Conservation (phyloP, 1,140 invertebrate species). For the Penaeus chinensis region DNA sequence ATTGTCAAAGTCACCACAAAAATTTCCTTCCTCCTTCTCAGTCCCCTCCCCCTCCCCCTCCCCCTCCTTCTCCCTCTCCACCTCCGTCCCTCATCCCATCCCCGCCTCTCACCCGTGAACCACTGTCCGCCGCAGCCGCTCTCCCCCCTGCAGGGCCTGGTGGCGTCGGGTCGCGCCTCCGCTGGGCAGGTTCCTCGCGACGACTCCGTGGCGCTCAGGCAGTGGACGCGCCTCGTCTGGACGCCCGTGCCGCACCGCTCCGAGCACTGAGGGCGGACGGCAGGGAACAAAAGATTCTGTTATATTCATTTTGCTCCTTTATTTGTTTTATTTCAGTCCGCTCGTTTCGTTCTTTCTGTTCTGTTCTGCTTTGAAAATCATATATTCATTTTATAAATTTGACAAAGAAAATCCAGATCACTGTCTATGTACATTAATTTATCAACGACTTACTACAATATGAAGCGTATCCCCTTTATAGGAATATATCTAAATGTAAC, state of each 20-base stretch:
- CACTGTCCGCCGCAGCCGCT: constrained; percentile 76
- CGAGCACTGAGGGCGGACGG: constrained; percentile 66
- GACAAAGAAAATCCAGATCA: too few species aligned
- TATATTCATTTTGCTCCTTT: background rate
- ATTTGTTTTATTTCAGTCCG: background rate
- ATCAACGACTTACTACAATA: too few species aligned
- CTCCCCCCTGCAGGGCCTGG: constrained; percentile 74
- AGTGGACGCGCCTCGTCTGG: constrained; percentile 76
- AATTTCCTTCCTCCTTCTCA: too few species aligned
- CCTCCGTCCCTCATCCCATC: background rate
- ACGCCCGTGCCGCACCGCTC: constrained; percentile 75
- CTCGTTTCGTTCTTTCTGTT: background rate
- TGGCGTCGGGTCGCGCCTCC: constrained; percentile 72
- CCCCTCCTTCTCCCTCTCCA: background rate
- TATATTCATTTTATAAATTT: too few species aligned
- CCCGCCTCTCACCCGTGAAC: constrained; percentile 71
- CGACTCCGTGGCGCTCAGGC: constrained; percentile 63
- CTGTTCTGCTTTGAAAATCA: too few species aligned
- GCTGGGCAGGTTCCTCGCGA: constrained; percentile 71
- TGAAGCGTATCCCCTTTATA: too few species aligned
- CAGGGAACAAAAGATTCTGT: background rate
- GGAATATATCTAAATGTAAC: too few species aligned
- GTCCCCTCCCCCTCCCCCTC: too few species aligned
- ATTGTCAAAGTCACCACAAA: too few species aligned
- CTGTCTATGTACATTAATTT: too few species aligned